phyloP scores from a whole-genome alignment of 2,888 invertebrate genomes.

The Pseudococcus viburni region DNA sequence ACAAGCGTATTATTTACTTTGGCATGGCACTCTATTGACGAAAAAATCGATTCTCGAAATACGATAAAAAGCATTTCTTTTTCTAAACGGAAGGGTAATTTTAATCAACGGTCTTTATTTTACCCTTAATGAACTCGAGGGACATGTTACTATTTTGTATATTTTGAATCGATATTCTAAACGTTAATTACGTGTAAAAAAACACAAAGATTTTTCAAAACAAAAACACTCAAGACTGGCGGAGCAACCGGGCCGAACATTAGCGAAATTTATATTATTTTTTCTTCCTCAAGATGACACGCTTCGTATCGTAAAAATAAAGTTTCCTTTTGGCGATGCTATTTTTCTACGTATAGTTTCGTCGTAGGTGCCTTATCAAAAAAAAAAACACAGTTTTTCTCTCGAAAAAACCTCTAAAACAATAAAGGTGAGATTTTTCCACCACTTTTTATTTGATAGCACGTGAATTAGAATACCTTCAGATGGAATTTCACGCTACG shows the following conservation, averaged over 20 bases:
- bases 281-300: background rate
- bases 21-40: constrained; percentile 10
- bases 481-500: constrained; percentile 9
- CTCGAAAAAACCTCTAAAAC: background rate
- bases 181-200: background rate
- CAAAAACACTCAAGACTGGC: background rate
- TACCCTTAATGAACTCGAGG: background rate
- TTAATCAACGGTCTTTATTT: constrained; percentile 5
- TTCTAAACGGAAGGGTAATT: background rate
- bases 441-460: background rate
- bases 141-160: background rate
- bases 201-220: background rate
- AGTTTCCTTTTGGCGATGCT: background rate
- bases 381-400: background rate
- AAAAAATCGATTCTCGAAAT: background rate
- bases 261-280: background rate
- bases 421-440: constrained; percentile 7
- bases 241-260: background rate
- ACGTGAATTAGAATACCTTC: constrained; percentile 3
- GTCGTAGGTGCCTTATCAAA: background rate
- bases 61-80: constrained; percentile 13
- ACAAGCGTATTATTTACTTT: constrained; percentile 6
- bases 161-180: background rate
- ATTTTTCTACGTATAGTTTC: background rate
- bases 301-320: background rate